Evolutionary conservation across 2,888 invertebrate species (phyloP).

Genomic region (Chrysolina haemoptera): DNA sequence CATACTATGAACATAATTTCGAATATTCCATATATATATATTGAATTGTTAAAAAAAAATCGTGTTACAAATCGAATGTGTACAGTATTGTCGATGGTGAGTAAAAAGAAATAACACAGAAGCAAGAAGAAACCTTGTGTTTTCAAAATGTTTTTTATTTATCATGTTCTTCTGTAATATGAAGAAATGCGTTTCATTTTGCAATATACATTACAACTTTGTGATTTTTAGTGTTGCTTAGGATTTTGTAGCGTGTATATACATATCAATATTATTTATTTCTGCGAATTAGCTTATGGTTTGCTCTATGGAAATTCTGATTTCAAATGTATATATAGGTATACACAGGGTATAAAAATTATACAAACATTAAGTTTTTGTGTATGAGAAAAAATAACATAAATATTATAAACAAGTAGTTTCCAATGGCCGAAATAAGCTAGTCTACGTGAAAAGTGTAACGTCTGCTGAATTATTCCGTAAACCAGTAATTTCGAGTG

Average conservation of each 20-base stretch:
- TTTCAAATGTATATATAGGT: conserved; percentile 47
- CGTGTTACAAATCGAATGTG: conserved; percentile 10
- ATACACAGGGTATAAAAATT: conserved; percentile 56
- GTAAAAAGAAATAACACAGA: conserved; percentile 1
- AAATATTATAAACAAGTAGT: conserved; percentile 50
- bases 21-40: background rate
- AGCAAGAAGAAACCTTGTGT: background rate
- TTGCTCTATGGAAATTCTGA: conserved; percentile 5
- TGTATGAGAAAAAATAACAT: conserved; percentile 25
- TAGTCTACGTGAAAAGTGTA: conserved; percentile 31
- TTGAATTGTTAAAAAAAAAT: conserved; percentile 2
- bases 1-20: background rate
- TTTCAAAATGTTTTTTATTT: background rate
- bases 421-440: conserved; percentile 52
- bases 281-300: conserved; percentile 17
- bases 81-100: conserved; percentile 11
- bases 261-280: conserved; percentile 35
- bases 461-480: conserved; percentile 24
- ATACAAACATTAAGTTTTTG: conserved; percentile 7
- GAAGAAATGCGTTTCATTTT: conserved; percentile 25
- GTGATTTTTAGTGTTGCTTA: conserved; percentile 12
- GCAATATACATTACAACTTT: conserved; percentile 32
- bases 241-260: conserved; percentile 31
- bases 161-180: background rate
- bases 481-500: background rate